Base-by-base conservation (phyloP, 2,888 invertebrate genomes). In the Elysia crispata region DNA sequence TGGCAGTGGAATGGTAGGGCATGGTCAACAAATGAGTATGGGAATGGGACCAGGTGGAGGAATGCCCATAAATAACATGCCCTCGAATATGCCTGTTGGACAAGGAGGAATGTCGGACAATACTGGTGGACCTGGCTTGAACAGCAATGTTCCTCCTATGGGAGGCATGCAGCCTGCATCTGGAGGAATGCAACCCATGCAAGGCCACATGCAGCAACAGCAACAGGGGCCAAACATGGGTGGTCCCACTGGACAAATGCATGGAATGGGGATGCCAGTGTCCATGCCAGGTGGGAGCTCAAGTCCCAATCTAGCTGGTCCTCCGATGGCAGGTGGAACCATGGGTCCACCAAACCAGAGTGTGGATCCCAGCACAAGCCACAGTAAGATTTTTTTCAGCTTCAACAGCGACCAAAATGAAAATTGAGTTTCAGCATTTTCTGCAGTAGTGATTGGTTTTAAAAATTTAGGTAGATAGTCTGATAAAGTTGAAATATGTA, bases 281-380 rank as follows among this genome's bases (percentile, higher is more conserved):
- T 64, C 75, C n/a, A 80, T 80, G 76, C 76, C 80, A 31, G 80
- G 80, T 23, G 70, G 69, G 23, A 77, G 79, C 25, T 73, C 79
- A 18, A 80, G 80, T 30, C 83, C 82, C 1, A 81, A 76, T 28
- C 72, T 80, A 20, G 54, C 76, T 31, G 80, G 80, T n/a, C 76
- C 80, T 62, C 83, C 81, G 79, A 83, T 84, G 83, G 83, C 83
- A 73, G 81, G 82, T n/a, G 83, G 81, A 18, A 81, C 83, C 54
- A 83, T 83, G 82, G 83, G 83, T 49, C 85, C 83, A 11, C 84
- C 83, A 50, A 84, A 84, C 62, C 84, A 84, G 62, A 82, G 81
- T 49, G 83, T 85, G 54, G 85, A 85, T 70, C 80, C 82, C 18
- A 82, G 75, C 31, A 75, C 83, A 69, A 77, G 83, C 79, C 83